Evolutionary conservation across 2,797 vertebrate species (phyloP).

Genomic region (Melanotaenia pygmaea): DNA sequence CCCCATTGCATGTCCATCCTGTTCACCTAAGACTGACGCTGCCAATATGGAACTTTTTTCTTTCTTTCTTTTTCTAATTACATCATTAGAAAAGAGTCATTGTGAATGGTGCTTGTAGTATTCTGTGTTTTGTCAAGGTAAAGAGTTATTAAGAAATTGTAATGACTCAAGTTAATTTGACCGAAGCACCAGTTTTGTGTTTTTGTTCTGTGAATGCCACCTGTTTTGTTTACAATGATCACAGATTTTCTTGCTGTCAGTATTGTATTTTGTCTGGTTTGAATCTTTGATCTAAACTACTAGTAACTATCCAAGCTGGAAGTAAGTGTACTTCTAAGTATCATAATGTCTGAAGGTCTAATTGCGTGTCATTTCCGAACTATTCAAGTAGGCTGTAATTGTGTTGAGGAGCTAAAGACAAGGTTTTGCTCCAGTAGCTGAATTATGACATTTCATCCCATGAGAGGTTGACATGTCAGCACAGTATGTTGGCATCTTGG

Average conservation of each 20-base stretch:
- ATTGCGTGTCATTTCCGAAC: constrained; percentile 78
- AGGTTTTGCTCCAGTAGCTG: constrained; percentile 53
- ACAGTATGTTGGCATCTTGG: constrained; percentile 6
- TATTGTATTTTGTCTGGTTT: constrained; percentile 41
- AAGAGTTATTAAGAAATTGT: constrained; percentile 18
- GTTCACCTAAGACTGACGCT: constrained; percentile 43
- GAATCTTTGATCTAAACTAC: constrained; percentile 62
- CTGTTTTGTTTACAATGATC: constrained; percentile 54
- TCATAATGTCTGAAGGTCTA: constrained; percentile 72
- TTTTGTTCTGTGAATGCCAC: constrained; percentile 35
- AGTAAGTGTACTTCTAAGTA: constrained; percentile 56
- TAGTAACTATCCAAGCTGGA: constrained; percentile 42
- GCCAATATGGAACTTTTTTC: constrained; percentile 32
- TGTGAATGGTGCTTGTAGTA: constrained; percentile 6
- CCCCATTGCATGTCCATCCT: constrained; percentile 21
- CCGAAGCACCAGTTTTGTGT: constrained; percentile 25
- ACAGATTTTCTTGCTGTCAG: constrained; percentile 42
- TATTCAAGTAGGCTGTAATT: constrained; percentile 77
- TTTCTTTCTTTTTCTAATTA: constrained; percentile 17
- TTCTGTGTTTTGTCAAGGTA: constrained; percentile 1
- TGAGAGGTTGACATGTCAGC: constrained; percentile 32
- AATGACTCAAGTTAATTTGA: constrained; percentile 17
- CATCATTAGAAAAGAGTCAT: constrained; percentile 38
- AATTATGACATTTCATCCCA: constrained; percentile 38
- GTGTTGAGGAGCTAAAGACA: constrained; percentile 67